Evolutionary conservation across 2,113 vertebrate genomes (phyloP).

Genomic region (Carlito syrichta): DNA sequence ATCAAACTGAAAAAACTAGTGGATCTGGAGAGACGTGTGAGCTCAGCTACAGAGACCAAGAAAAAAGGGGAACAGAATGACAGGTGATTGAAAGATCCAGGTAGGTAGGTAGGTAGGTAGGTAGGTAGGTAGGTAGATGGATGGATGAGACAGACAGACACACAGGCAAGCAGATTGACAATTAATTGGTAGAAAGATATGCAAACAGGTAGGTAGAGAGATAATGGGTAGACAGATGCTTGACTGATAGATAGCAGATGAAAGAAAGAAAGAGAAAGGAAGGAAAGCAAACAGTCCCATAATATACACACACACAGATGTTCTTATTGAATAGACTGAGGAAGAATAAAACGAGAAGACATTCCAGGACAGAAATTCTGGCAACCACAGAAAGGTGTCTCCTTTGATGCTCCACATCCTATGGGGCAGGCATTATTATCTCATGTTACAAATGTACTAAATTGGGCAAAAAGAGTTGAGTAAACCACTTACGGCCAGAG

Average conservation of each 20-base stretch:
- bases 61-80: no score
- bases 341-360: background rate
- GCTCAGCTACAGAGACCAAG: background rate
- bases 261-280: no score
- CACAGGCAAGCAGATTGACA: no score
- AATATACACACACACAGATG: accelerated
- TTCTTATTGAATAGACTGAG: background rate
- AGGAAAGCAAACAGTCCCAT: no score
- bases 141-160: no score
- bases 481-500: background rate
- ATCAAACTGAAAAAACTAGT: background rate
- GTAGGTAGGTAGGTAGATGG: accelerated
- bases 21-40: no score
- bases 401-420: background rate
- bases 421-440: no score
- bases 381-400: background rate
- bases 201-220: accelerated
- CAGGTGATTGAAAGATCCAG: accelerated
- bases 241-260: background rate
- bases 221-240: background rate
- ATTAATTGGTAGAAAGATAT: no score
- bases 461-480: background rate
- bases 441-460: background rate
- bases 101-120: no score
- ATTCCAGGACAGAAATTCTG: background rate